These are phyloP conservation scores for Rhea americana DNA, from an alignment of 2,113 vertebrate genomes.

Conservation along the genomic window DNA sequence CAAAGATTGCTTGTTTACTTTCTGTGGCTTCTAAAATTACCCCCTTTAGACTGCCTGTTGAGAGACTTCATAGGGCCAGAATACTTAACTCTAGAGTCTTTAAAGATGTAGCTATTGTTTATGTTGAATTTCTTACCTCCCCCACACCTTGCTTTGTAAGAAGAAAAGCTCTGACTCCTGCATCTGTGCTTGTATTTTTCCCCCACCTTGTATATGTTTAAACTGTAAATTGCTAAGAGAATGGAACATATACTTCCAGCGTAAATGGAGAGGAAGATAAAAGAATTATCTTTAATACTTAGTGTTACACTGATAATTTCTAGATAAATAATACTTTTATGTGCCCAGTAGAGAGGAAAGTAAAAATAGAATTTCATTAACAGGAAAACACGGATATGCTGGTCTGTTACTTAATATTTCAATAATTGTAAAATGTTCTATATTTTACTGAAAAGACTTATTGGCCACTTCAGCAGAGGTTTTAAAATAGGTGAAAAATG, in stretches of 20 bases:
- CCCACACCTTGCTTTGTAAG: neutral
- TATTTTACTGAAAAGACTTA: neutral
- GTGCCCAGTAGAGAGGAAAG: neutral
- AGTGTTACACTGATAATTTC: neutral
- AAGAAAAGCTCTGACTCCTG: neutral
- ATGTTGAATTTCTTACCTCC: neutral
- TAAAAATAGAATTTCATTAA: neutral
- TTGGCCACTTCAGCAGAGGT: neutral
- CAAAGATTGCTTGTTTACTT: slow-evolving; percentile 9
- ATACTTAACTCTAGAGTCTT: neutral
- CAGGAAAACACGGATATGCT: neutral
- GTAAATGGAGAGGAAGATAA: neutral
- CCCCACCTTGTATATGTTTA: neutral
- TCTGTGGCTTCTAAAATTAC: neutral
- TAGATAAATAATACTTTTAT: neutral
- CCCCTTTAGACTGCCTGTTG: neutral
- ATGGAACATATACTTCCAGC: neutral
- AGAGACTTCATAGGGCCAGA: neutral
- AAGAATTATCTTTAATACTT: neutral
- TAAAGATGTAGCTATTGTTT: neutral
- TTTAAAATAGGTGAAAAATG: neutral
- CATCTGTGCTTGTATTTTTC: neutral
- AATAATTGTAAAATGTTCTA: neutral
- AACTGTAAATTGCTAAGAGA: neutral
- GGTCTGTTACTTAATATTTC: neutral